Conservation (phyloP, 1,140 invertebrate species). For the Rhagoletis zephyria region DNA sequence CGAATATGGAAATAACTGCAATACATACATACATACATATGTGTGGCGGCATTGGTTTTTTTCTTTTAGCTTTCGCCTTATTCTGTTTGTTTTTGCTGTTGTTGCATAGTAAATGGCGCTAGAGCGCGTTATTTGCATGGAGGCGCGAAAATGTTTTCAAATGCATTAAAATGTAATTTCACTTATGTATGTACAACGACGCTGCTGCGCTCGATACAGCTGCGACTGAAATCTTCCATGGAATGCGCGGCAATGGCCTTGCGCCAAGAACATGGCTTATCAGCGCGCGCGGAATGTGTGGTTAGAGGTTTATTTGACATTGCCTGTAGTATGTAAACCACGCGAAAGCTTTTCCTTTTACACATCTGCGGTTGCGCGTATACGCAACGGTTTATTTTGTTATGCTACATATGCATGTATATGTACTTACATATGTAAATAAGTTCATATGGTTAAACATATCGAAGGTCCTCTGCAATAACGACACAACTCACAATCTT, state of each 20-base stretch:
- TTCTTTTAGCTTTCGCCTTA: neutral
- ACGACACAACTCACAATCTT: too few relatives aligned
- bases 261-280: neutral
- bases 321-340: too few relatives aligned
- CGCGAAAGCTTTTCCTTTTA: too few relatives aligned
- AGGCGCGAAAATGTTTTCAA: slow-evolving; percentile 27
- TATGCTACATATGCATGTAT: too few relatives aligned
- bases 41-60: neutral
- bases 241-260: neutral
- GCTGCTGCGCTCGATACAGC: neutral
- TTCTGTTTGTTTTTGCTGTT: neutral
- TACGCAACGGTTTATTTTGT: too few relatives aligned
- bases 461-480: too few relatives aligned
- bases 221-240: neutral
- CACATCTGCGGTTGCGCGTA: too few relatives aligned
- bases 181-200: neutral
- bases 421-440: too few relatives aligned
- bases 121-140: neutral
- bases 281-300: too few relatives aligned
- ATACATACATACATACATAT: neutral
- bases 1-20: neutral
- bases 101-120: neutral
- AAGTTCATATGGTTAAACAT: too few relatives aligned
- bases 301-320: too few relatives aligned
- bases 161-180: slow-evolving; percentile 33